Percentiles rank a stretch among this genome's conserved stretches.
phyloP scores from a whole-genome alignment of 2,797 vertebrate genomes.

The Malurus leucopterus region DNA sequence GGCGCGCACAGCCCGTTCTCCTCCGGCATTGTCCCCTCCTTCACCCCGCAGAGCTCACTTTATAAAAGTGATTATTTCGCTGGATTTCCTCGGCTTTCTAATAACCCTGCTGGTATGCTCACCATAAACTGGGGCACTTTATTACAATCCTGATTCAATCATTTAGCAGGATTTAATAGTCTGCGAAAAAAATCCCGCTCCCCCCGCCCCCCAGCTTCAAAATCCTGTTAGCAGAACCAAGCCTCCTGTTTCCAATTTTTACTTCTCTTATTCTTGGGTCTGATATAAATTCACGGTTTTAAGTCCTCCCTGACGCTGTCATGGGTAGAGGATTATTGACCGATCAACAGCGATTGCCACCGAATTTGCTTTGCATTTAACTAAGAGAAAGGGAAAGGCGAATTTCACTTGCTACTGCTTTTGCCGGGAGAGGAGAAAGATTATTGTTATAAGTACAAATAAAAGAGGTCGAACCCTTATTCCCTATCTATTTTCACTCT shows the following conservation, averaged over 20 bases:
- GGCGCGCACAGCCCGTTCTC: not conserved
- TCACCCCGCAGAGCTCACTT: constrained; percentile 53
- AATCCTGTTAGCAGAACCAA: constrained; percentile 19
- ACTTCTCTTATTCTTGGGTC: constrained; percentile 5
- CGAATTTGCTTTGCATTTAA: not conserved
- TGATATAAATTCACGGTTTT: not conserved
- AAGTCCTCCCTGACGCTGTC: not conserved
- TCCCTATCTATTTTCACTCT: not conserved
- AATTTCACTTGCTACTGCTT: not conserved
- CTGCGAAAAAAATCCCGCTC: constrained; percentile 43
- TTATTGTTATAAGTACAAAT: not conserved
- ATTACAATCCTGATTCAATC: constrained; percentile 52
- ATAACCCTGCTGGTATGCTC: constrained; percentile 42
- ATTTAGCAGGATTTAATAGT: constrained; percentile 62
- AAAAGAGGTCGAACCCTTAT: not conserved
- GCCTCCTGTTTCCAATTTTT: constrained; percentile 54
- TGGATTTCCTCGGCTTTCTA: constrained; percentile 63
- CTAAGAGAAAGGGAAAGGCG: not conserved
- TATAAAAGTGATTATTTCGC: constrained; percentile 56
- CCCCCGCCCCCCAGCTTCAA: not conserved
- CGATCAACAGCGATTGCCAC: not conserved
- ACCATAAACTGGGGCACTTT: constrained; percentile 28
- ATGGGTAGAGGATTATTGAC: not conserved
- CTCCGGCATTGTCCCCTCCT: constrained; percentile 42
- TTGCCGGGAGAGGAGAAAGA: not conserved